Percentiles rank a stretch among this genome's conserved stretches.
Conservation (phyloP, 2,113 vertebrate species). For the Megaleporinus macrocephalus region DNA sequence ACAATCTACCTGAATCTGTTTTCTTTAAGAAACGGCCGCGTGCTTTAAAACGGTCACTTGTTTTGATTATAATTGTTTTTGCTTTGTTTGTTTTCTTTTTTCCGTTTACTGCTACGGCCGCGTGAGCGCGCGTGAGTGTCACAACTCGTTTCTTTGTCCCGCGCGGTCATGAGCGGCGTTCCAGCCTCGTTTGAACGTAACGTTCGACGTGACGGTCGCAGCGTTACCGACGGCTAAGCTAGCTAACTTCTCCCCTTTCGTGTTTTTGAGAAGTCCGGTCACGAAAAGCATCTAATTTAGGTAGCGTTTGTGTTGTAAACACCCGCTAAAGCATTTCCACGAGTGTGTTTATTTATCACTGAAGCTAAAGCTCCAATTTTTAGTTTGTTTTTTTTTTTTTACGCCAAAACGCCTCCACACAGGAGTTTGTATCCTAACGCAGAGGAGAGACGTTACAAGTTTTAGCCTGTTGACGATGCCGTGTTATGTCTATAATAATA, state of each 20-base stretch:
- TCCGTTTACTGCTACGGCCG: constrained; percentile 31
- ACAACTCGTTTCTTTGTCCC: constrained; percentile 76
- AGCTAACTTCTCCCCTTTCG: background rate
- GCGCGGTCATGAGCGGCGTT: constrained; percentile 59
- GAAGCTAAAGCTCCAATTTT: too few species aligned
- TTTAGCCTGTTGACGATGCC: too few species aligned
- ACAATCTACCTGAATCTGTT: background rate
- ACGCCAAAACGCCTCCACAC: too few species aligned
- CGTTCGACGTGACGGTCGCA: too few species aligned
- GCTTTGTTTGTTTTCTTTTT: constrained; percentile 41
- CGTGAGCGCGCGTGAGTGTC: constrained; percentile 75
- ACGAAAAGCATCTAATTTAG: background rate
- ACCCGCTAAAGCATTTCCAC: too few species aligned
- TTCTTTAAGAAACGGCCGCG: background rate
- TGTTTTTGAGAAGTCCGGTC: background rate
- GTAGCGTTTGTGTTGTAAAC: too few species aligned
- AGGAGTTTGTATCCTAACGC: too few species aligned
- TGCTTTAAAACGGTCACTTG: background rate
- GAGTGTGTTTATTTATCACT: too few species aligned
- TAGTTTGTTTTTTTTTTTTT: too few species aligned
- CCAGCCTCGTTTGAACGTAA: background rate
- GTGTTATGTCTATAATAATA: too few species aligned
- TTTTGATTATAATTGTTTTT: background rate
- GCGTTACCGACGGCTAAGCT: background rate
- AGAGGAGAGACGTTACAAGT: too few species aligned